These are phyloP conservation scores for Azorinus chamasolen DNA, from an alignment of 2,888 invertebrate species.

Conservation along the genomic window DNA sequence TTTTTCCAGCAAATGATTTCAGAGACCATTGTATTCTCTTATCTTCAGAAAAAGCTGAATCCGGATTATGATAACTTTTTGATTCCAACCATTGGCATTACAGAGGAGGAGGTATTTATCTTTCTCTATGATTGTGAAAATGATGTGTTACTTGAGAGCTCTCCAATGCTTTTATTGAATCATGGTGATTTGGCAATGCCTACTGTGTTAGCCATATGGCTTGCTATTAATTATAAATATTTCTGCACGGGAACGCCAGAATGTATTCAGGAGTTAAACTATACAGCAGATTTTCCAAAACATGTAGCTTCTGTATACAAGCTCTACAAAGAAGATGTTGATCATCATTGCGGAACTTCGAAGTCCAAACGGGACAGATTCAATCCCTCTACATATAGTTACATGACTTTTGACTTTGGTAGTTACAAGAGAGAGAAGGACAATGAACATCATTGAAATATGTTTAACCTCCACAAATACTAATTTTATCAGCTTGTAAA, in stretches of 20 bases:
- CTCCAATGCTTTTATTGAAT: neutral
- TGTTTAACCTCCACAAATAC: no score
- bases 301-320: neutral
- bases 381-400: no score
- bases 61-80: slow-evolving; percentile 1
- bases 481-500: no score
- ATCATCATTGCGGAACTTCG: no score
- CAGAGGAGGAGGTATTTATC: neutral
- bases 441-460: no score
- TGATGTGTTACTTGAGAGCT: slow-evolving; percentile 1
- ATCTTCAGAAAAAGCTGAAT: slow-evolving; percentile 1
- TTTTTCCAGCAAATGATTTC: neutral
- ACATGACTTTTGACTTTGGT: no score
- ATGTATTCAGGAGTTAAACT: neutral
- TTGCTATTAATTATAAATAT: slow-evolving; percentile 5
- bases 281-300: slow-evolving; percentile 2
- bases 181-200: slow-evolving; percentile 1
- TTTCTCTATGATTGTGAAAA: slow-evolving; percentile 6
- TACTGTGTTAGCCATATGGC: slow-evolving; percentile 9
- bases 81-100: slow-evolving; percentile 3
- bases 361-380: no score
- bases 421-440: no score
- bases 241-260: neutral
- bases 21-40: slow-evolving; percentile 7
- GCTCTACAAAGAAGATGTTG: neutral